Evolutionary conservation across 2,113 vertebrate species (phyloP).

Genomic region (Orthonyx spaldingii): DNA sequence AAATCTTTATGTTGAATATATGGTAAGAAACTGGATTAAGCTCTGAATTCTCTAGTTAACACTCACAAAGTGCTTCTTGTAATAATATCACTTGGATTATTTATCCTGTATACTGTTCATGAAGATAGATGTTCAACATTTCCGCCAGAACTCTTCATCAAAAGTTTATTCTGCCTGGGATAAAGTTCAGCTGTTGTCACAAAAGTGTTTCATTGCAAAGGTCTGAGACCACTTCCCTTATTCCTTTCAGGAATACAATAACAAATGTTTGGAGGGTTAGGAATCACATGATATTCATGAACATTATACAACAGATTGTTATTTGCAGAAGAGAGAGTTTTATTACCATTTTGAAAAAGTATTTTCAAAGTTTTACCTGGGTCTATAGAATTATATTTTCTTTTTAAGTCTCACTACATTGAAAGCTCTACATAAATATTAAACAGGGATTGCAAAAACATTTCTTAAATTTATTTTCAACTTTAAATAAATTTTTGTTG

Average conservation of each 20-base stretch:
- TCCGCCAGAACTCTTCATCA: neutral
- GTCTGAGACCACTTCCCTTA: neutral
- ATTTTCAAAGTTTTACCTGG: neutral
- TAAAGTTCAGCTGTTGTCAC: slow-evolving; percentile 35
- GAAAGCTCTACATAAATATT: neutral
- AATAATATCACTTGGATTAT: slow-evolving; percentile 32
- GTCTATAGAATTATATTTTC: neutral
- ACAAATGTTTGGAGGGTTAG: neutral
- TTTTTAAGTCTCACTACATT: neutral
- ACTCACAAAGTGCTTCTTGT: slow-evolving; percentile 43
- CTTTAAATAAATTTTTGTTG: neutral
- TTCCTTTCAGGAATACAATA: slow-evolving; percentile 2
- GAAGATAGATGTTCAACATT: slow-evolving; percentile 45
- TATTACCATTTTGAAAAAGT: neutral
- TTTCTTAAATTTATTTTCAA: neutral
- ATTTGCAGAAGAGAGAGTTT: neutral
- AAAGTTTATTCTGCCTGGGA: slow-evolving; percentile 1
- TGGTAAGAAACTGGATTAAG: slow-evolving; percentile 34
- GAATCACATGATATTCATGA: neutral
- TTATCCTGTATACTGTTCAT: slow-evolving; percentile 1
- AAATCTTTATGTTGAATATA: slow-evolving; percentile 46
- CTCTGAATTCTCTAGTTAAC: slow-evolving; percentile 40
- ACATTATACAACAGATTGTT: neutral
- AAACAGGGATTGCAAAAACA: neutral
- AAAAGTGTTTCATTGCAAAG: neutral